Percentiles rank a stretch among this genome's conserved stretches.
phyloP scores from a whole-genome alignment of 2,888 invertebrate genomes.

The Ptychoptera contaminata region DNA sequence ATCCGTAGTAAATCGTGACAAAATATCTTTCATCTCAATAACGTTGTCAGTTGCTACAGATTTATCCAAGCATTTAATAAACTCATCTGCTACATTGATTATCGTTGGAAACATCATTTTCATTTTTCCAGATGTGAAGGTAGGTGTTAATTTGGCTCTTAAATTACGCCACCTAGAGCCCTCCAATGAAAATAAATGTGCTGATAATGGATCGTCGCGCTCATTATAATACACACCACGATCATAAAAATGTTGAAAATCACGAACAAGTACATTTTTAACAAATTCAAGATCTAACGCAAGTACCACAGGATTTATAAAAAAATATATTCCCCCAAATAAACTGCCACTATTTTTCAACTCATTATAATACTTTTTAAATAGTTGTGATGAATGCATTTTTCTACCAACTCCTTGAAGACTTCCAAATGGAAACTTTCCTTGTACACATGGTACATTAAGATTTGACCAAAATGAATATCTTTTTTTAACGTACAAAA shows the following conservation, averaged over 20 bases:
- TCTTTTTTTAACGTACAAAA: constrained; percentile 6
- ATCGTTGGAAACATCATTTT: constrained; percentile 31
- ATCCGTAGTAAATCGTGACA: constrained; percentile 33
- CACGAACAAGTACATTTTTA: constrained; percentile 21
- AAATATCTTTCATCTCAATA: constrained; percentile 30
- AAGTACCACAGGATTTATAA: constrained; percentile 15
- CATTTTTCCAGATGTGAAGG: constrained; percentile 35
- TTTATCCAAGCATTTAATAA: constrained; percentile 16
- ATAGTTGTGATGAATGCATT: constrained; percentile 13
- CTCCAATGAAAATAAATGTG: constrained; percentile 21
- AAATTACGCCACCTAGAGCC: constrained; percentile 32
- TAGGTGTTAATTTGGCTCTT: constrained; percentile 30
- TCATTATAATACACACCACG: constrained; percentile 22
- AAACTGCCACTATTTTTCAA: constrained; percentile 15
- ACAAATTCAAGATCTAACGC: constrained; percentile 21
- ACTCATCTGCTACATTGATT: constrained; percentile 17
- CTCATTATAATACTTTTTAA: constrained; percentile 18
- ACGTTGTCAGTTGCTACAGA: constrained; percentile 11
- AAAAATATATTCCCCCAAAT: constrained; percentile 20
- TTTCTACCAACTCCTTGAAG: constrained; percentile 5
- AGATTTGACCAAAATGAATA: constrained; percentile 11
- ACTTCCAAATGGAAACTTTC: constrained; percentile 18
- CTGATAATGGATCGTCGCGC: constrained; percentile 23
- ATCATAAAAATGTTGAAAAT: constrained; percentile 26
- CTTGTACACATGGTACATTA: constrained; percentile 11